Conservation (phyloP, 2,113 vertebrate species). For the Tachuris rubrigastra region DNA sequence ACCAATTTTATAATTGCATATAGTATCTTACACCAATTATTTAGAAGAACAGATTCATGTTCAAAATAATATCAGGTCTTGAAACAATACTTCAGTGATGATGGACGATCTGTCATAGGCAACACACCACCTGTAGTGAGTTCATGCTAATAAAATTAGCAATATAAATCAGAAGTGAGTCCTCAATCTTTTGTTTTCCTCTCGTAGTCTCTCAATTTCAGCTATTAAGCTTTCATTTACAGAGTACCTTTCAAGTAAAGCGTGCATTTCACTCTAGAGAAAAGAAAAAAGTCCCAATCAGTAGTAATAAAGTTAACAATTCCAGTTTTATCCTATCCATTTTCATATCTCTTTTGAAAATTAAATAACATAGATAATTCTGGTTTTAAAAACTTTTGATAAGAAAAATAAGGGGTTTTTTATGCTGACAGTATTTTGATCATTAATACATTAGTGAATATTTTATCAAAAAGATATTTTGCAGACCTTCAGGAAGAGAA, state of each 20-base stretch:
- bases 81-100: not conserved
- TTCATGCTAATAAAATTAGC: not conserved
- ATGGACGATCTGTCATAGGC: not conserved
- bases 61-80: conserved; percentile 41
- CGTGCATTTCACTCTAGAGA: conserved; percentile 91
- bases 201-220: conserved; percentile 90
- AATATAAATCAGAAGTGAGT: conserved; percentile 82
- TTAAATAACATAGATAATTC: not conserved
- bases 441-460: conserved; percentile 54
- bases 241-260: conserved; percentile 89
- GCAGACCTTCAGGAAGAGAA: not conserved
- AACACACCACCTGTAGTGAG: conserved; percentile 12
- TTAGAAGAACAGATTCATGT: not conserved
- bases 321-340: not conserved
- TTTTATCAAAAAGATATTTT: conserved; percentile 59
- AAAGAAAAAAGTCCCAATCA: conserved; percentile 11
- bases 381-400: not conserved
- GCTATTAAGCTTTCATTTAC: conserved; percentile 92
- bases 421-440: conserved; percentile 22
- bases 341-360: conserved; percentile 23
- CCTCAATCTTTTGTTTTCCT: conserved; percentile 90
- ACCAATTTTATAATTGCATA: conserved; percentile 14
- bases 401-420: not conserved
- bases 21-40: conserved; percentile 24
- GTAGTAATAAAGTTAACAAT: not conserved